Evolutionary conservation across 1,140 invertebrate genomes (phyloP).

Genomic region (Magallana gigas): DNA sequence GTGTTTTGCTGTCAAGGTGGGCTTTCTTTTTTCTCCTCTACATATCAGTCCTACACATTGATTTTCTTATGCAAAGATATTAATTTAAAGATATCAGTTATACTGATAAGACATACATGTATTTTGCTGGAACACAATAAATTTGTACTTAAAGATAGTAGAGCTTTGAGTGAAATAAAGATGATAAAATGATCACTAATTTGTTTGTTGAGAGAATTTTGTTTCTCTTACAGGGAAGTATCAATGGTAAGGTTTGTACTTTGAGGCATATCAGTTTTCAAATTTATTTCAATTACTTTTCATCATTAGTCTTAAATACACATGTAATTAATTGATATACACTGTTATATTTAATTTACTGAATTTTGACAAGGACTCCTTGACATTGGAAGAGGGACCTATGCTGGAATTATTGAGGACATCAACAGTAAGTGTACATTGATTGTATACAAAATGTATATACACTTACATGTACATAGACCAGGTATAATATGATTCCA

Average conservation of each 20-base stretch:
- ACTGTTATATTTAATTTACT: not conserved
- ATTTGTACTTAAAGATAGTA: too few species aligned
- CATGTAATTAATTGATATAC: not conserved
- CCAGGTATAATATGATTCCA: too few species aligned
- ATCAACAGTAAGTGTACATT: not conserved
- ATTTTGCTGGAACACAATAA: too few species aligned
- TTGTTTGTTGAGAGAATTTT: too few species aligned
- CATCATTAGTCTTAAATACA: too few species aligned
- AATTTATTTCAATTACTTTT: not conserved
- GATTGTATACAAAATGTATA: too few species aligned
- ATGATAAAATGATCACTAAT: too few species aligned
- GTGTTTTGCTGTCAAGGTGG: conserved; percentile 89
- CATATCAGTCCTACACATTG: too few species aligned
- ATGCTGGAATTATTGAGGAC: conserved; percentile 12
- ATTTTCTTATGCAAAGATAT: too few species aligned
- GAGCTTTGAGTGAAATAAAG: too few species aligned
- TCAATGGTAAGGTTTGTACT: conserved; percentile 73
- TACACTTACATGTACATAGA: not conserved
- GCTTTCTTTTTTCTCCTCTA: not conserved
- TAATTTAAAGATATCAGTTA: too few species aligned
- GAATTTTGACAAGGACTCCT: not conserved
- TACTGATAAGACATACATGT: too few species aligned
- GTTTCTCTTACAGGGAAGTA: conserved; percentile 70
- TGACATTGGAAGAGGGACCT: conserved; percentile 18
- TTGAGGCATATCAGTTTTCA: not conserved